These are phyloP conservation scores for Eucera pruinosa DNA, from an alignment of 2,888 invertebrate genomes.

Conservation along the genomic window DNA sequence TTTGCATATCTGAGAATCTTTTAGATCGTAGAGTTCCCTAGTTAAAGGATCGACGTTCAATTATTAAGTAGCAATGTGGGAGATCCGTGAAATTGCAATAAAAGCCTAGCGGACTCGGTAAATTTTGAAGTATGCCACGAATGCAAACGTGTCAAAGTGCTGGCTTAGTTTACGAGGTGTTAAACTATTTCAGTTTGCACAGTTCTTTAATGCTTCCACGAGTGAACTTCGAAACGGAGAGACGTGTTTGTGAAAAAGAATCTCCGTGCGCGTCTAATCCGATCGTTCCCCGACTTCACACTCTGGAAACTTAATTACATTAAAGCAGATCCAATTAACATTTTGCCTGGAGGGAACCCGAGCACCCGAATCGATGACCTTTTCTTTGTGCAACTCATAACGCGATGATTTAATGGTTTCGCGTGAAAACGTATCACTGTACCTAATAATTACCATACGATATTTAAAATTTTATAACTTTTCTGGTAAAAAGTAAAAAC, in stretches of 20 bases:
- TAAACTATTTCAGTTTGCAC: conserved; percentile 7
- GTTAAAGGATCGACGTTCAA: too few species aligned
- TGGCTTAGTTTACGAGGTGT: background rate
- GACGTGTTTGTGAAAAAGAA: background rate
- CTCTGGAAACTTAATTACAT: conserved; percentile 28
- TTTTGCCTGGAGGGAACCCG: background rate
- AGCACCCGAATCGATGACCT: conserved; percentile 34
- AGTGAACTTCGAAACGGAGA: background rate
- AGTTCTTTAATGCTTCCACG: background rate
- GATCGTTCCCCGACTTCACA: conserved; percentile 7
- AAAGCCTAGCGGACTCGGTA: too few species aligned
- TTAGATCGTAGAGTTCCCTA: too few species aligned
- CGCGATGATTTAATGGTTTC: conserved; percentile 30
- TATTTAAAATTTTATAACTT: too few species aligned
- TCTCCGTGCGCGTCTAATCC: conserved; percentile 4
- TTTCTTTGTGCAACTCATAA: conserved; percentile 13
- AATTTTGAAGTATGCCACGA: too few species aligned
- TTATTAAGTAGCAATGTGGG: too few species aligned
- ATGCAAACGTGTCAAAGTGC: too few species aligned
- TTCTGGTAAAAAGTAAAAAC: too few species aligned
- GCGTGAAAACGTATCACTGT: background rate
- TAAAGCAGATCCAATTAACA: conserved; percentile 48
- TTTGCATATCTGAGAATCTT: too few species aligned
- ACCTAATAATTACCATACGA: too few species aligned
- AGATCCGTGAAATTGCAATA: background rate